Percentiles rank a stretch among this genome's conserved stretches.
Conservation (phyloP, 2,888 invertebrate genomes). For the Dicroscelio sp. region DNA sequence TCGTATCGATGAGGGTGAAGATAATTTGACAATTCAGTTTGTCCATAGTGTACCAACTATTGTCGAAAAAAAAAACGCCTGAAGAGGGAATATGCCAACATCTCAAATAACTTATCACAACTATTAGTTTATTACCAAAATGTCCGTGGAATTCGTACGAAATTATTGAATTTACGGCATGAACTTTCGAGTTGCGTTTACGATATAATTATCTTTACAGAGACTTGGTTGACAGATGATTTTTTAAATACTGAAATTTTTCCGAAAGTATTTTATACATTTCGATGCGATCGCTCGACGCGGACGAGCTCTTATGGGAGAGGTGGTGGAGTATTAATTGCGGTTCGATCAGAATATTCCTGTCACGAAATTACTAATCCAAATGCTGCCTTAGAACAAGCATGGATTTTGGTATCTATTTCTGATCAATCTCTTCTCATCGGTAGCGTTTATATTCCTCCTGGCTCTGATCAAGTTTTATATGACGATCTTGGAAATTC, state of each 20-base stretch:
- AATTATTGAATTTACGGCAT: not conserved
- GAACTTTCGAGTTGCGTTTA: not conserved
- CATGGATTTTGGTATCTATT: not conserved
- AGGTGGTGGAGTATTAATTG: slow-evolving; percentile 27
- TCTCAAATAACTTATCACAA: too few species aligned
- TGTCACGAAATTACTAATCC: not conserved
- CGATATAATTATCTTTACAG: not conserved
- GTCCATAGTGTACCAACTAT: not conserved
- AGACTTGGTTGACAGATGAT: not conserved
- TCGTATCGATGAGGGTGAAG: not conserved
- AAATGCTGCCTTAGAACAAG: not conserved
- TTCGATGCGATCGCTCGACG: slow-evolving; percentile 12
- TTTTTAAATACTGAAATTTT: not conserved
- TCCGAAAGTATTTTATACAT: not conserved
- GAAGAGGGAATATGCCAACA: too few species aligned
- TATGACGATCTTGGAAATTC: not conserved
- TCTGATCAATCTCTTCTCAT: not conserved
- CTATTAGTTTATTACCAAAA: not conserved
- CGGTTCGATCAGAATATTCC: not conserved
- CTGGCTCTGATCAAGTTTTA: not conserved
- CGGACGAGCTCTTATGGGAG: not conserved
- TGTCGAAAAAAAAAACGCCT: not conserved
- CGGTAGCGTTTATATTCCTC: slow-evolving; percentile 9
- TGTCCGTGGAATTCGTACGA: not conserved
- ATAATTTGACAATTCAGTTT: not conserved